phyloP scores from a whole-genome alignment of 2,113 vertebrate genomes.

The Varanus salvator region DNA sequence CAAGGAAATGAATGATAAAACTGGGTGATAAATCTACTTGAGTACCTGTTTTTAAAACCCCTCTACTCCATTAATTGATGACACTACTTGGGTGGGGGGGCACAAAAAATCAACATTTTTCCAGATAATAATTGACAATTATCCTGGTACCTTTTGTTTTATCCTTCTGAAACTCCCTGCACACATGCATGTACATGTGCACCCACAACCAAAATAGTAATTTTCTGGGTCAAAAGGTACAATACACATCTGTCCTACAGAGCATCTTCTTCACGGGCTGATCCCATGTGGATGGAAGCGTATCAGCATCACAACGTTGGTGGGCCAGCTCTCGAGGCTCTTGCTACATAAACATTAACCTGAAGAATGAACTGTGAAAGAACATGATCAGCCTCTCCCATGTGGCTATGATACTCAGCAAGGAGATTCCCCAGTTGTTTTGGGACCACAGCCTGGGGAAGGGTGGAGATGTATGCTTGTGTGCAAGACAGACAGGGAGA shows the following conservation, averaged over 20 bases:
- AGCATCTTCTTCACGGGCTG: neutral
- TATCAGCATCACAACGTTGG: neutral
- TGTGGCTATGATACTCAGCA: neutral
- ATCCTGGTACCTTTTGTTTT: neutral
- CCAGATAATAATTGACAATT: no score
- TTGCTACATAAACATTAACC: neutral
- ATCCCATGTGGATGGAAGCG: neutral
- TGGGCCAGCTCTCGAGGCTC: neutral
- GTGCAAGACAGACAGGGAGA: neutral
- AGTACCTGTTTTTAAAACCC: no score
- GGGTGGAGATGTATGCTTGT: no score
- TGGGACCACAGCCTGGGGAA: neutral
- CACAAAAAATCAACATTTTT: no score
- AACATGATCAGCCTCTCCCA: neutral
- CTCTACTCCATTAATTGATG: no score
- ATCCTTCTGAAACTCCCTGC: neutral
- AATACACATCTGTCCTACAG: no score
- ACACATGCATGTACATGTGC: no score
- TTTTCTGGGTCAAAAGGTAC: no score
- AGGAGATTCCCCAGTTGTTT: neutral
- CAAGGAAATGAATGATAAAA: neutral
- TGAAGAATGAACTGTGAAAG: neutral
- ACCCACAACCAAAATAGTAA: neutral
- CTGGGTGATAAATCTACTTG: neutral
- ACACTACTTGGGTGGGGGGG: no score